A percentile compares a stretch with the other conserved stretches of the same genome.
These are phyloP conservation scores for Tokudaia tokunoshimensis DNA, from an alignment of 2,797 vertebrate genomes.

Conservation along the genomic window DNA sequence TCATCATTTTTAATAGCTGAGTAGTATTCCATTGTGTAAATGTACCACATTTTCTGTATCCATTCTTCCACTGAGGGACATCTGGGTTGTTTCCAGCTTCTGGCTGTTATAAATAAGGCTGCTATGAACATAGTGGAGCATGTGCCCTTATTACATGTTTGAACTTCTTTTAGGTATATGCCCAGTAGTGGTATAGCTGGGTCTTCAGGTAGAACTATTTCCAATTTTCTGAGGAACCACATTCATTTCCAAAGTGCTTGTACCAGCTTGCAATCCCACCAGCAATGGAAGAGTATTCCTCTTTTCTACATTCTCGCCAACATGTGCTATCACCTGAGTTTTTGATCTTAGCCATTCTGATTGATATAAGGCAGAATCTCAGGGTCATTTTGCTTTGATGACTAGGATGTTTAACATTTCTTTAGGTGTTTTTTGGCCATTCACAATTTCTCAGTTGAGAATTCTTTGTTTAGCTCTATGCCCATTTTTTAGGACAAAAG, in stretches of 20 bases:
- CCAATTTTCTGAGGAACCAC: not conserved
- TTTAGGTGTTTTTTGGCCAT: not conserved
- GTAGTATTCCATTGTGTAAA: not conserved
- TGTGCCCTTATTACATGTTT: not conserved
- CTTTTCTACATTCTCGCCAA: not conserved
- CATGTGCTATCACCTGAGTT: not conserved
- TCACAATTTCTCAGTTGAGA: not conserved
- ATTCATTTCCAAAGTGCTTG: not conserved
- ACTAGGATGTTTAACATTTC: not conserved
- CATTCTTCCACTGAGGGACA: not conserved
- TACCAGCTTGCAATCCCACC: not conserved
- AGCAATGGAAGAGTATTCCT: not conserved
- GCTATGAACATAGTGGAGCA: not conserved
- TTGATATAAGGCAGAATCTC: not conserved
- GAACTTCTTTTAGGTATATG: not conserved
- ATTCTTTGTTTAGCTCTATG: not conserved
- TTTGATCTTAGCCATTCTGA: not conserved
- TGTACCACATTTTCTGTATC: not conserved
- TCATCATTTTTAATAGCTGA: not conserved
- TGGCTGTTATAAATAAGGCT: not conserved
- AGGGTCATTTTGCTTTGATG: not conserved
- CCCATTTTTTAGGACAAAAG: not conserved
- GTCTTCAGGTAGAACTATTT: not conserved
- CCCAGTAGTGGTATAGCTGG: not conserved
- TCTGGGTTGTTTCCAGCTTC: not conserved